Percentiles rank a stretch among this genome's conserved stretches.
phyloP scores from a whole-genome alignment of 2,113 vertebrate genomes.

The Geothlypis trichas region DNA sequence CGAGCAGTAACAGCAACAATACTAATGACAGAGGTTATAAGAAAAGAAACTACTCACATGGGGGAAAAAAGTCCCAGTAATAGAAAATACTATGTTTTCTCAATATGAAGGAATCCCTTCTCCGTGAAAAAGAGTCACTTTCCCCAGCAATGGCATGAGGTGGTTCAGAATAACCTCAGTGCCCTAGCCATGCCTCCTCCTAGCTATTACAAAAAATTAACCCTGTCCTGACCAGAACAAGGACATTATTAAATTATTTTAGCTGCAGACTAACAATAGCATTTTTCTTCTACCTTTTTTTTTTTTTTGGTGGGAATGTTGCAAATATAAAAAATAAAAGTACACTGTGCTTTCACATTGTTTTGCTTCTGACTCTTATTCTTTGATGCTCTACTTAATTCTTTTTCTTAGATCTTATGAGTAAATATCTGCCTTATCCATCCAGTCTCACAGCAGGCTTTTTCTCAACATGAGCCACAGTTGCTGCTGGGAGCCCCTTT shows the following conservation, averaged over 20 bases:
- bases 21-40: neutral
- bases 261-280: neutral
- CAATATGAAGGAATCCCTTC: fast-evolving
- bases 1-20: neutral
- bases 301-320: neutral
- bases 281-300: neutral
- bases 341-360: neutral
- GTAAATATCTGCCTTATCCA: neutral
- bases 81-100: neutral
- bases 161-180: neutral
- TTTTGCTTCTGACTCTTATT: neutral
- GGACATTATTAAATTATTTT: neutral
- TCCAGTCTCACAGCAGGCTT: neutral
- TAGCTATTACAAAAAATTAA: neutral
- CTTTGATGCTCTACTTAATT: neutral
- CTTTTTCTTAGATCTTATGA: neutral
- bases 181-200: neutral
- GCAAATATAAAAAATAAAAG: neutral
- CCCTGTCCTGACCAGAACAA: neutral
- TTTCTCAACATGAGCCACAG: neutral
- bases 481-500: neutral
- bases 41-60: fast-evolving
- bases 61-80: fast-evolving
- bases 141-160: neutral
- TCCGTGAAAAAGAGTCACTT: neutral